Base-by-base conservation (phyloP, 2,888 invertebrate species). In the Aleiodes alternator region DNA sequence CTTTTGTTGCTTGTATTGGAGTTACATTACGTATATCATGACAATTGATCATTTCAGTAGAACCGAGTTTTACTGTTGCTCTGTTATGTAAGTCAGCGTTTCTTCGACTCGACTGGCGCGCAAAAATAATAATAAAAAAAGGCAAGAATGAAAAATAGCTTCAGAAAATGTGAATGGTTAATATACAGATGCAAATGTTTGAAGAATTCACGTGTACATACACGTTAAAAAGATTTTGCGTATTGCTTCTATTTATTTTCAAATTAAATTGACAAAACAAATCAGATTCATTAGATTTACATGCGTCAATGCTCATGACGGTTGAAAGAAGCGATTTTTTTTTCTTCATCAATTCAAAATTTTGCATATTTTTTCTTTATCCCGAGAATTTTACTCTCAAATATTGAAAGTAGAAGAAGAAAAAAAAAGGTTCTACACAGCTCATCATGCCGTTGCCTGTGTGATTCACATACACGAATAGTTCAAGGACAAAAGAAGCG, bases 121-220 rank as follows among this genome's bases (percentile, higher is more conserved):
- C 7, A 34, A 34, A 59, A 43, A 11, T 11, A 71, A 23, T 23
- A 23, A 23, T 1, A 23, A 23, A 23, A 23, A 23, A 23, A 23
- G 23, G 23, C 23, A 72, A 75, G 50, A 61, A 16, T 68, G 9
- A 23, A 48, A 43, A 31, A 34, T 66, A 69, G 56, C 14, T 38
- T 43, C 4, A 43, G 56, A 61, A 66, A 72, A 53, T 14, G 56
- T 56, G 68, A 23, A 69, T 68, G 61, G 61, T 53, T 64, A 61
- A 53, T 69, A 66, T 11, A 69, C 43, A 69, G 51, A 69, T 69
- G 11, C 34, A 23, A 43, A 8, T 31, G 12, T 11, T 38, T n/a
- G 56, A 50, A 56, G 55, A 69, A 57, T 59, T 29, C 57, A 29
- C 23, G 57, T 57, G 57, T 57, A 31, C 8, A 43, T 43, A 7